Base-by-base conservation (phyloP, 2,113 vertebrate genomes). In the Sakesphorus luctuosus region DNA sequence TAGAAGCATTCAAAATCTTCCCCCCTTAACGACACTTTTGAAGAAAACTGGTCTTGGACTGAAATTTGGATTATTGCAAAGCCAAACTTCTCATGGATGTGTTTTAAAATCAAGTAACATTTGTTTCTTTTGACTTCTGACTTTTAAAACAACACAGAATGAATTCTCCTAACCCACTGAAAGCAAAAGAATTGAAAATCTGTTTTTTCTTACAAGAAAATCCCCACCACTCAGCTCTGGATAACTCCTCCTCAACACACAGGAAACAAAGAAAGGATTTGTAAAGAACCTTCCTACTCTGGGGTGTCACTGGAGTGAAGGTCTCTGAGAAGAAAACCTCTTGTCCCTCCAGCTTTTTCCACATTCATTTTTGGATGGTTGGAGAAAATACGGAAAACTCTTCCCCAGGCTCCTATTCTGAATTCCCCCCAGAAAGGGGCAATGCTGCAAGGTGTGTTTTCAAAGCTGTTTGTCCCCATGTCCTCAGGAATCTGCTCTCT, bases 191-290 rank as follows among this genome's bases (percentile, higher is more conserved):
- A 68, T 44, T 55, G 13, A 47, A 31, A 18, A 3, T 11, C 13
- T 65, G 2, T 3, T 21, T n/a, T 52, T 58, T 14, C 35, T 55
- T 31, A 40, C 6, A n/a, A 46, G 47, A 16, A 53, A 1, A 14
- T 23, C 19, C 26, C 36, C 7, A 44, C 19, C 1, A 18, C n/a
- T 50, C 47, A 40, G 24, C 63, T 35, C 72, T 11, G 52, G 58
- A 26, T 35, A 18, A 10, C 31, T 68, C 24, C 38, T 53, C n/a
- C 76, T 47, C 63, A 38, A 29, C 18, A 9, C 4, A 36, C 10
- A 3, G 0, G 0, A 43, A 43, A 43, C 40, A 43, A 43, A 43
- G 40, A 14, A 46, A 26, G 38, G 35, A 7, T 1, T 55, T 25
- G n/a, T 50, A 1, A 33, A 43, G 26, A 52, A 65, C n/a, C 19